These are phyloP conservation scores for Spilarctia lutea DNA, from an alignment of 2,888 invertebrate species.

Conservation along the genomic window DNA sequence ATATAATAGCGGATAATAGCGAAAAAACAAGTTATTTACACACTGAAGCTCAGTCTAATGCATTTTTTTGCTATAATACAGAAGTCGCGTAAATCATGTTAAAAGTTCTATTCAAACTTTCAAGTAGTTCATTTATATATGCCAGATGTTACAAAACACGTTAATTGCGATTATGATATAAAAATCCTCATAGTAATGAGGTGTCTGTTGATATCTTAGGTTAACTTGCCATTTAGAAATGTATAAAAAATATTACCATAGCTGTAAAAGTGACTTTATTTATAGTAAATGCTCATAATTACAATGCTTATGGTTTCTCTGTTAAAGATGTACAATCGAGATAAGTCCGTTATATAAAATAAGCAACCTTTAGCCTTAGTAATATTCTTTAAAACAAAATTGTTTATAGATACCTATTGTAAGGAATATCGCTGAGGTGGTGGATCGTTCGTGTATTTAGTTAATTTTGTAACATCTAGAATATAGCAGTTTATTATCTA, in stretches of 20 bases:
- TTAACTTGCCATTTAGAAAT: neutral
- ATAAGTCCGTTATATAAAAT: neutral
- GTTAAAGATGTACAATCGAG: neutral
- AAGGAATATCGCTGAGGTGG: neutral
- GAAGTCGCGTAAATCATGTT: neutral
- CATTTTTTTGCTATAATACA: slow-evolving; percentile 19
- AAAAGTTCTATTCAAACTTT: neutral
- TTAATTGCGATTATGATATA: neutral
- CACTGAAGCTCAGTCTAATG: slow-evolving; percentile 36
- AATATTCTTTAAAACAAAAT: neutral
- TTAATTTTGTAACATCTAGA: neutral
- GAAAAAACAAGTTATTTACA: slow-evolving; percentile 20
- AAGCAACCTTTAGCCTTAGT: neutral
- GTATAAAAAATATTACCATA: neutral
- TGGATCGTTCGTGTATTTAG: neutral
- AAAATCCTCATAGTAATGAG: neutral
- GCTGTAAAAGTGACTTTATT: neutral
- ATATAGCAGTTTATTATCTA: neutral
- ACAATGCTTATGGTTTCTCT: neutral
- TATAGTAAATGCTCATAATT: neutral
- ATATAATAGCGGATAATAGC: slow-evolving; percentile 18
- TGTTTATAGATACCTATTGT: neutral
- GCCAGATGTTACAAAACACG: neutral
- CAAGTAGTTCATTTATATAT: neutral
- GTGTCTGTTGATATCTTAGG: neutral